Conservation (phyloP, 2,113 vertebrate species). For the Macquaria ambigua region DNA sequence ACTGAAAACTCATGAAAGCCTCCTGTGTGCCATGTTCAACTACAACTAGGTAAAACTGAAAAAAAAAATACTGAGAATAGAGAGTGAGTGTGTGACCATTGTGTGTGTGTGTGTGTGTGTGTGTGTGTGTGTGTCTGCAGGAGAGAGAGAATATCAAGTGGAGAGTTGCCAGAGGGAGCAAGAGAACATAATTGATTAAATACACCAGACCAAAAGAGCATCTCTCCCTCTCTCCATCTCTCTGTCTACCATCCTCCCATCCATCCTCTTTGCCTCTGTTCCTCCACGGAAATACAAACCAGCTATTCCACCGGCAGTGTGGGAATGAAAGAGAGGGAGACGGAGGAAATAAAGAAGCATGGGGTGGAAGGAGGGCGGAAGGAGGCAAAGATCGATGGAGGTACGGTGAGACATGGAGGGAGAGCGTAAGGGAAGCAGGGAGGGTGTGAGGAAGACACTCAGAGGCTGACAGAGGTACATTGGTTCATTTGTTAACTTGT, state of each 20-base stretch:
- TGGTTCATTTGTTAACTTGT: slow-evolving; percentile 40
- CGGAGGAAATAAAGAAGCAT: slow-evolving; percentile 63
- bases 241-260: slow-evolving; percentile 54
- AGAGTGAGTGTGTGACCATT: background rate
- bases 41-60: slow-evolving; percentile 3
- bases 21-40: background rate
- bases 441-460: slow-evolving; percentile 2
- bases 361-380: slow-evolving; percentile 30
- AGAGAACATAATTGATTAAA: slow-evolving; percentile 71
- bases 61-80: background rate
- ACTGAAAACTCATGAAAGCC: background rate
- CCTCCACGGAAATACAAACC: slow-evolving; percentile 47
- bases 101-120: slow-evolving; percentile 20
- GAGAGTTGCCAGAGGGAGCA: slow-evolving; percentile 57
- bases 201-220: slow-evolving; percentile 69
- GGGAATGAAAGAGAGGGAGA: slow-evolving; percentile 26
- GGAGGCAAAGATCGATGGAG: slow-evolving; percentile 53
- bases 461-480: slow-evolving; percentile 41
- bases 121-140: slow-evolving; percentile 18
- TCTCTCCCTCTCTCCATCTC: slow-evolving; percentile 59
- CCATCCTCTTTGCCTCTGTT: slow-evolving; percentile 45
- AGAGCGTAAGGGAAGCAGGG: slow-evolving; percentile 8
- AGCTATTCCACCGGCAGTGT: slow-evolving; percentile 20
- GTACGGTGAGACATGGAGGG: slow-evolving; percentile 22
- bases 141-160: slow-evolving; percentile 52